These are phyloP conservation scores for Thymallus thymallus DNA, from an alignment of 2,113 vertebrate genomes.

Conservation along the genomic window DNA sequence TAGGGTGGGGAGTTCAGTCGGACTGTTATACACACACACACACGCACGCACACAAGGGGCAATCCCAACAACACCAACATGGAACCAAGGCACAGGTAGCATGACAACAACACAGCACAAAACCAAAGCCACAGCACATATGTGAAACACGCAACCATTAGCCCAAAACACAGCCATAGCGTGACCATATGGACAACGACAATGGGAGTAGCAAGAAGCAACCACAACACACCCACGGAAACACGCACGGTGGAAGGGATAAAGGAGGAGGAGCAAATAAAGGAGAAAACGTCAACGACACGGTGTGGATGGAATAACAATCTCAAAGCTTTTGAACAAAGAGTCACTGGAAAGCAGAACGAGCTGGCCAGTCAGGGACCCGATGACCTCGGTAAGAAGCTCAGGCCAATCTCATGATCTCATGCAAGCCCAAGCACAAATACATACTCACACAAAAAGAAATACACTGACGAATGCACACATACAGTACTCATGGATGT, in stretches of 20 bases:
- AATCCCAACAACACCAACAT: neutral
- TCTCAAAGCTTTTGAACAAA: neutral
- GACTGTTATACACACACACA: slow-evolving; percentile 39
- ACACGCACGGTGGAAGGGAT: neutral
- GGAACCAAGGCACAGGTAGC: neutral
- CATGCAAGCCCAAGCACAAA: neutral
- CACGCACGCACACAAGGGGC: slow-evolving; percentile 2
- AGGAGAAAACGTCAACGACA: slow-evolving; percentile 16
- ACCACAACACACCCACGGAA: neutral
- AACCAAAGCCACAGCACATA: neutral
- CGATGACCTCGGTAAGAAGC: too few relatives aligned
- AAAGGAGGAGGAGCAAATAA: neutral
- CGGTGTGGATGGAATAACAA: neutral
- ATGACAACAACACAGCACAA: slow-evolving; percentile 2
- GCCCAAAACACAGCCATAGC: too few relatives aligned
- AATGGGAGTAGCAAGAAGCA: neutral
- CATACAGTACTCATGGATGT: too few relatives aligned
- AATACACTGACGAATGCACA: neutral
- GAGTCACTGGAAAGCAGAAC: neutral
- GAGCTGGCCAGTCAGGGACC: too few relatives aligned
- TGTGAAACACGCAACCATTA: too few relatives aligned
- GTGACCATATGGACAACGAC: too few relatives aligned
- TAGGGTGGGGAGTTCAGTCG: slow-evolving; percentile 23
- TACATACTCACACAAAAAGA: neutral
- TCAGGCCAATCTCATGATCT: neutral